These are phyloP conservation scores for Taurulus bubalis DNA, from an alignment of 2,113 vertebrate genomes.

Conservation along the genomic window DNA sequence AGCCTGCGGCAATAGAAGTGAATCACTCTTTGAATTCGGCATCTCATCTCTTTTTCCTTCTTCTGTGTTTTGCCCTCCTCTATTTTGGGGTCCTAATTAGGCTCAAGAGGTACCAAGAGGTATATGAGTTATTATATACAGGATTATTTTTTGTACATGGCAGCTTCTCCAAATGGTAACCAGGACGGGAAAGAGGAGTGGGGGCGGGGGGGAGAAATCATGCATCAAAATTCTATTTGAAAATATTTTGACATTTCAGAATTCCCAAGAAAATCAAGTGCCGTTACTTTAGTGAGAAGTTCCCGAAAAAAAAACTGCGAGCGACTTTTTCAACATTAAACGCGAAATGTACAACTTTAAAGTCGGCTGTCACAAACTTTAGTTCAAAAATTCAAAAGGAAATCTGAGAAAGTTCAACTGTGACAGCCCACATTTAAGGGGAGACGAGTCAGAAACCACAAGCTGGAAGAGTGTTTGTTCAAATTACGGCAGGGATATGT, in stretches of 20 bases:
- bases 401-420: constrained; percentile 28
- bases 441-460: constrained; percentile 21
- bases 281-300: constrained; percentile 26
- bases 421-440: constrained; percentile 39
- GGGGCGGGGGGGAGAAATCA: not conserved
- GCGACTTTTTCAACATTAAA: constrained; percentile 58
- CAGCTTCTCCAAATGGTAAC: constrained; percentile 16
- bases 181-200: not conserved
- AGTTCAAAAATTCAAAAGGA: constrained; percentile 47
- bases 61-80: constrained; percentile 43
- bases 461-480: not conserved
- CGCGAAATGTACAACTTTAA: constrained; percentile 50
- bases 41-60: constrained; percentile 47
- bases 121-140: constrained; percentile 40
- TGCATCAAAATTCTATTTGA: constrained; percentile 39
- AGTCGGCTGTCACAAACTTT: constrained; percentile 60
- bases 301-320: constrained; percentile 31
- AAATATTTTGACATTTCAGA: constrained; percentile 48
- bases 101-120: constrained; percentile 60
- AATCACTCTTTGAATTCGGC: constrained; percentile 59
- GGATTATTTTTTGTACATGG: not conserved
- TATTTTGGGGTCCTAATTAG: constrained; percentile 74
- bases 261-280: constrained; percentile 51
- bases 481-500: constrained; percentile 6
- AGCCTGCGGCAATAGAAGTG: constrained; percentile 55